Evolutionary conservation across 2,113 vertebrate species (phyloP).

Genomic region (Heterotis niloticus): DNA sequence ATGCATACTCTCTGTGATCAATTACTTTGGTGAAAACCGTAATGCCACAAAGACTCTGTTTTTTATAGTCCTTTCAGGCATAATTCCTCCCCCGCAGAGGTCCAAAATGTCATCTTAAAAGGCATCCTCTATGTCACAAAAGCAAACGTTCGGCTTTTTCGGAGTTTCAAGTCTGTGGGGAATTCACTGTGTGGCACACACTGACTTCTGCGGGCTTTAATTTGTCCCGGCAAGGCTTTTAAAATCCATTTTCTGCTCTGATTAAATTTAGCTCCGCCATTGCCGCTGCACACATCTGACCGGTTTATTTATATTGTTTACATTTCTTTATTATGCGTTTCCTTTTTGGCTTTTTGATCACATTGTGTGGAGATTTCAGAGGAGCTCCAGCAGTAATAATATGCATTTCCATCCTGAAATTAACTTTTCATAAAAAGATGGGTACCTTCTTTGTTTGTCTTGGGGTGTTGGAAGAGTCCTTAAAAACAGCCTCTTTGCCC

Average conservation of each 20-base stretch:
- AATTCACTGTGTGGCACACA: conserved; percentile 65
- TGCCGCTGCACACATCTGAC: conserved; percentile 53
- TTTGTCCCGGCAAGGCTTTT: conserved; percentile 61
- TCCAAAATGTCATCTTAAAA: conserved; percentile 48
- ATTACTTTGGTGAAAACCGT: conserved; percentile 57
- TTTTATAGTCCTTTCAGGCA: conserved; percentile 60
- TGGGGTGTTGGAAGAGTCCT: too few relatives aligned
- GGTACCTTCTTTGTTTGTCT: too few relatives aligned
- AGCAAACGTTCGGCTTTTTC: conserved; percentile 48
- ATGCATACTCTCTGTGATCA: conserved; percentile 53
- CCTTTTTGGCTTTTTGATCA: too few relatives aligned
- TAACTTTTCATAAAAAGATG: too few relatives aligned
- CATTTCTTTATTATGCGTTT: too few relatives aligned
- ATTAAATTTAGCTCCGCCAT: conserved; percentile 63
- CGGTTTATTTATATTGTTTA: conserved; percentile 66
- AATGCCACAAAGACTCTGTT: conserved; percentile 64
- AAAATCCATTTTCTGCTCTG: conserved; percentile 68
- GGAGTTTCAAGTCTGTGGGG: conserved; percentile 47
- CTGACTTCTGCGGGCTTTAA: conserved; percentile 55
- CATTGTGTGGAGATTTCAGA: too few relatives aligned
- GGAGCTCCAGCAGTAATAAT: too few relatives aligned
- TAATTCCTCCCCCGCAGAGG: conserved; percentile 50
- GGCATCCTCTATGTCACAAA: conserved; percentile 53
- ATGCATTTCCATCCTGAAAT: too few relatives aligned
- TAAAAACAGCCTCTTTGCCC: too few relatives aligned